Evolutionary conservation across 2,888 invertebrate species (phyloP), one percentile per base, ranked within the genome.

Genomic region (Caprella mutica): DNA sequence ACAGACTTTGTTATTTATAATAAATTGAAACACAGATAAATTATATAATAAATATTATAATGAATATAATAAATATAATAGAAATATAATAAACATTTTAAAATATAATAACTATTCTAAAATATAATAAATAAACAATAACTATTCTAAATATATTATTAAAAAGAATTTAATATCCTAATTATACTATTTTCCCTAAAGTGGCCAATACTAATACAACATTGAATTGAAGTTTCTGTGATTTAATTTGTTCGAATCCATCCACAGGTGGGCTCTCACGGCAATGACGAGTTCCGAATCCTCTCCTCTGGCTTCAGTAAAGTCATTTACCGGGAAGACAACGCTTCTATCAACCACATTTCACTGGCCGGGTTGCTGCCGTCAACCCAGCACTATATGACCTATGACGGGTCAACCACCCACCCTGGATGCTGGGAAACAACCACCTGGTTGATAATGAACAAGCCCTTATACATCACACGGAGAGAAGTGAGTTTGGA

Each of bases 381-480:
- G 65, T 84, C 85, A 71, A 96, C 92, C 43, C 83, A 85, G 69
- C 86, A 89, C 72, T 98, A 92, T 76, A 87, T 98, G 77, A 97
- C 97, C 29, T 98, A 96, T 74, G 94, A 96, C 72, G 96, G 96
- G 24, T 94, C 94, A 67, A 86, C 93, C 68, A 96, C 97, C 56
- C 91, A 91, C 75, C 97, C 97, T 8, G 91, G 94, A 51, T 98
- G 97, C 75, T 91, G 94, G 86, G 97, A 98, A 76, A 96, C 96
- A n/a, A 91, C 94, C 38, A 91, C 94, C 59, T 98, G 97, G 97
- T 84, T 97, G 71, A 88, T 98, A 70, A 83, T 93, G 74, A 97
- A 97, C 77, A 93, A 91, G 74, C 96, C 96, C 65, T 89, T 96
- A 72, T 94, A 93, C 79, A 89, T 97, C 72, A 90, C 92, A 67